Conservation (phyloP, 2,888 invertebrate species). For the Drosophila greeni region DNA sequence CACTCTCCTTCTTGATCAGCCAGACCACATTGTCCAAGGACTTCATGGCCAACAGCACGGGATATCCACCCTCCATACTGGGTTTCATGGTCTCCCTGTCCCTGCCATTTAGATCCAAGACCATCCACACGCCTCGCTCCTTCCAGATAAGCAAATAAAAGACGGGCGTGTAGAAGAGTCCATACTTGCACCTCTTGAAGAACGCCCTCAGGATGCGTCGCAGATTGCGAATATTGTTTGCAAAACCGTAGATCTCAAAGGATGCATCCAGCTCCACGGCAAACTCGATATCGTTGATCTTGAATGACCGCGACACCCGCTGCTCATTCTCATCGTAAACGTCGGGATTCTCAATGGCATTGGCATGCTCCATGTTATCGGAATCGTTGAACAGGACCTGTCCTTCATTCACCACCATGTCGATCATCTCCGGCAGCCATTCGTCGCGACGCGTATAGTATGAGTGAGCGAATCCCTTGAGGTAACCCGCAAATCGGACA, state of each 20-base stretch:
- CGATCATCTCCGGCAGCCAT: slow-evolving; percentile 70
- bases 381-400: slow-evolving; percentile 62
- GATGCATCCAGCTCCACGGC: slow-evolving; percentile 64
- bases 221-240: slow-evolving; percentile 34
- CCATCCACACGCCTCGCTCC: slow-evolving; percentile 67
- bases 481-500: slow-evolving; percentile 63
- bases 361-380: slow-evolving; percentile 41
- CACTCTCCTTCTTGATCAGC: slow-evolving; percentile 67
- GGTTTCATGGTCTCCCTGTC: slow-evolving; percentile 52
- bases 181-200: slow-evolving; percentile 62
- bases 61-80: slow-evolving; percentile 60
- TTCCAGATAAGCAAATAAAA: slow-evolving; percentile 76
- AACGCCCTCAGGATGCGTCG: slow-evolving; percentile 58
- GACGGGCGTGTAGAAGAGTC: slow-evolving; percentile 58
- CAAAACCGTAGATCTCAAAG: slow-evolving; percentile 47
- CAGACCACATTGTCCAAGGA: slow-evolving; percentile 70
- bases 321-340: slow-evolving; percentile 68
- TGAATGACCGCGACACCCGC: slow-evolving; percentile 66
- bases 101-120: slow-evolving; percentile 76
- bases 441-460: slow-evolving; percentile 70
- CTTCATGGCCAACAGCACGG: slow-evolving; percentile 69
- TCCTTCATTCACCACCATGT: slow-evolving; percentile 71
- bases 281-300: slow-evolving; percentile 68
- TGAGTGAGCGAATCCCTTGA: slow-evolving; percentile 73
- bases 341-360: slow-evolving; percentile 37